Base-by-base conservation (phyloP, 1,140 invertebrate genomes). In the Psilanteris sp. region DNA sequence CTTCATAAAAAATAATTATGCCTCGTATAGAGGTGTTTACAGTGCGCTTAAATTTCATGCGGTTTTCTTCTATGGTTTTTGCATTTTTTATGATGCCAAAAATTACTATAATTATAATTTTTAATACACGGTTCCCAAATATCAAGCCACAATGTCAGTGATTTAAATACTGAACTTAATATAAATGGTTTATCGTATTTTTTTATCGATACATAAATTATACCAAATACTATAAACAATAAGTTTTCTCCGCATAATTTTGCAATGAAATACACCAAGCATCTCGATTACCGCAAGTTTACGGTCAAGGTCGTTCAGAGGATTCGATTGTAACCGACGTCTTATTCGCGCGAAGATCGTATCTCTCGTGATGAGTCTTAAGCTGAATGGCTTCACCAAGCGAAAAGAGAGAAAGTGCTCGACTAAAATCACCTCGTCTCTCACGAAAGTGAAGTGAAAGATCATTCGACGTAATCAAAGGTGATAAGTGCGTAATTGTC, bases 341-440 rank as follows among this genome's bases (percentile, higher is more conserved):
- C 43, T 54, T 46, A 34, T 29, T 57, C 24, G 55, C 50, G 14
- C 27, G 16, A 26, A 34, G 52, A 66, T 66, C 61, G 15, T 36
- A 61, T 74, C 61, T 52, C 54, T 74, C 36, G 20, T 59, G 48
- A 54, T 37, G 57, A 4, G 43, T 48, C 20, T 41, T 22, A 11
- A 37, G 59, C 36, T 77, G 55, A 78, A 75, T 73, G 43, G 55
- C 76, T 79, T 26, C 41, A 46, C 37, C 39, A 62, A 78, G 74
- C 71, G 44, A 74, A 52, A 80, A 72, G 54, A 71, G 83, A 84
- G 84, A 86, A 86, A 86, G 84, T 83, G 36, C 26, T 50, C 32
- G 36, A 39, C 14, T 66, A 48, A 46, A 72, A 15, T 62, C 29
- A 36, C 18, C 36, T 16, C 20, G 29, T 37, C 9, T 66, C 36